These are phyloP conservation scores for Cygnus buccinator DNA, from an alignment of 2,113 vertebrate species.

Conservation along the genomic window DNA sequence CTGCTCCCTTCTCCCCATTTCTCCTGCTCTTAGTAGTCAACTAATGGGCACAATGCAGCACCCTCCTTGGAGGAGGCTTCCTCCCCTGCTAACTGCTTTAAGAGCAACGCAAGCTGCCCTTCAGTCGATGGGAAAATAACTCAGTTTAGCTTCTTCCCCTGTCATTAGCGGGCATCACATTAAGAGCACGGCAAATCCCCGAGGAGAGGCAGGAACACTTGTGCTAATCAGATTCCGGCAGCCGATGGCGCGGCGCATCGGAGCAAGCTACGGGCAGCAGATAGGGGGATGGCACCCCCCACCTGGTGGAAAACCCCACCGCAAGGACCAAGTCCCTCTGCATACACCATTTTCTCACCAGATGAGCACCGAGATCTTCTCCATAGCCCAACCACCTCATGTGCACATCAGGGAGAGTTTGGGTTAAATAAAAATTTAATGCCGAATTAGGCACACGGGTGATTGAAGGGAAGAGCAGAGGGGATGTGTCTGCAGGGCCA, in stretches of 20 bases:
- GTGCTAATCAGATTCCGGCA: constrained; percentile 17
- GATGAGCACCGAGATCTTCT: not conserved
- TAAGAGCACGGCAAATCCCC: constrained; percentile 2
- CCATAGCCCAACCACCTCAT: not conserved
- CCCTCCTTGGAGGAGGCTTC: not conserved
- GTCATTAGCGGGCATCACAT: constrained; percentile 15
- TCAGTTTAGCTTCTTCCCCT: not conserved
- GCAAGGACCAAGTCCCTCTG: not conserved
- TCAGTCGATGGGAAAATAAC: not conserved
- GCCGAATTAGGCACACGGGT: fast-evolving
- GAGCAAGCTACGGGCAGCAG: not conserved
- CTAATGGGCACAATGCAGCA: not conserved
- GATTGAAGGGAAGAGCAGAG: not conserved
- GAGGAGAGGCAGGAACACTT: constrained; percentile 11
- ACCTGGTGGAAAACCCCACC: not conserved
- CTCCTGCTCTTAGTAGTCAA: not conserved
- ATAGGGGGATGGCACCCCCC: not conserved
- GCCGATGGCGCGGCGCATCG: not conserved
- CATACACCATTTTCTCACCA: not conserved
- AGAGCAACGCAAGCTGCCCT: not conserved
- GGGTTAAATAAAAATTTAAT: not conserved
- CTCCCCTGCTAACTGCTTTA: not conserved
- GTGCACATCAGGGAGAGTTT: fast-evolving
- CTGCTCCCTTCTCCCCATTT: not conserved
- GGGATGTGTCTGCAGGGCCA: not conserved